A percentile compares a stretch with the other conserved stretches of the same genome.
phyloP scores from a whole-genome alignment of 2,113 vertebrate genomes.

The Antennarius striatus region DNA sequence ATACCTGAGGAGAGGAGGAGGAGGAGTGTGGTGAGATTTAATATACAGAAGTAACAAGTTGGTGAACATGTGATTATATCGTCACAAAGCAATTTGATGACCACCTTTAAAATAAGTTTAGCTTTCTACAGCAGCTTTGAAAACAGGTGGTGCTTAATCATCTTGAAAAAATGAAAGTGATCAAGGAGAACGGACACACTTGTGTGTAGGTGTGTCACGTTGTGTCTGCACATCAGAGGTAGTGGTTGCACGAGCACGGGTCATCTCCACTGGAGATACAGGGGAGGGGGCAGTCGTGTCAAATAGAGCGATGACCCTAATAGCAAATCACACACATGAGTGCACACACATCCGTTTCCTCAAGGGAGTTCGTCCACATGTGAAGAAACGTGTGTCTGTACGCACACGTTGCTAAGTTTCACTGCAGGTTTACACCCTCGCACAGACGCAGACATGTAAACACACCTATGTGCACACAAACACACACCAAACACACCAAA shows the following conservation, averaged over 20 bases:
- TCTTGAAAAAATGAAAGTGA: slow-evolving; percentile 28
- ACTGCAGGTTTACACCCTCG: slow-evolving; percentile 32
- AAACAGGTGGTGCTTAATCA: slow-evolving; percentile 20
- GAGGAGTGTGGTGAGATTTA: background rate
- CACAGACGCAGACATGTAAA: slow-evolving; percentile 1
- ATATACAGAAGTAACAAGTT: too few relatives aligned
- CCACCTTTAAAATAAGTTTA: too few relatives aligned
- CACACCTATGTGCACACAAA: slow-evolving; percentile 5
- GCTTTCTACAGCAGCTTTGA: background rate
- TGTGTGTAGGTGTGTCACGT: slow-evolving; percentile 27
- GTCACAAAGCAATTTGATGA: background rate
- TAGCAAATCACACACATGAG: slow-evolving; percentile 76
- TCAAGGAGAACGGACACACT: slow-evolving; percentile 18
- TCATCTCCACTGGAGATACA: slow-evolving; percentile 45
- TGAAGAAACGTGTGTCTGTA: slow-evolving; percentile 44
- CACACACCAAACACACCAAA: too few relatives aligned
- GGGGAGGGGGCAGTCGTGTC: slow-evolving; percentile 60
- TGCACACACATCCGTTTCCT: slow-evolving; percentile 69
- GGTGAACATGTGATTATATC: too few relatives aligned
- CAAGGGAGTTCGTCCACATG: slow-evolving; percentile 61
- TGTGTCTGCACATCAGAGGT: slow-evolving; percentile 48
- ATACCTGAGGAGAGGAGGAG: slow-evolving; percentile 83
- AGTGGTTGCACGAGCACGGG: slow-evolving; percentile 38
- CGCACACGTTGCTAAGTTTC: slow-evolving; percentile 37
- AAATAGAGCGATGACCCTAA: slow-evolving; percentile 72